Evolutionary conservation across 2,888 invertebrate species (phyloP).

Genomic region (Scaptomyza reducta): DNA sequence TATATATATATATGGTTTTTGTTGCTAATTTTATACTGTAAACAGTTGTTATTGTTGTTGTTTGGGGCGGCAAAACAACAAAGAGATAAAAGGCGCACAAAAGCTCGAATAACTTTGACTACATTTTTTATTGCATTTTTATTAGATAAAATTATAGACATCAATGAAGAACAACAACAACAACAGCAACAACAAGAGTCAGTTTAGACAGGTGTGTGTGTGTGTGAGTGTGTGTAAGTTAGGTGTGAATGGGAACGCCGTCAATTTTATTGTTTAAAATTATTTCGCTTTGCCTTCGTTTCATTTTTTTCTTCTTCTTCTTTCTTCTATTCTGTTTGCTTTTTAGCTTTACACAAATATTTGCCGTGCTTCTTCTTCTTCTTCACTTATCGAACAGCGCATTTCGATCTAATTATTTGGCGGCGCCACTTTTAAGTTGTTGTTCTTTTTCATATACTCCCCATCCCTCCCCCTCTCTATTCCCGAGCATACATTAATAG

Average conservation of each 20-base stretch:
- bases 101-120: constrained; percentile 44
- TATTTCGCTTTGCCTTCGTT: constrained; percentile 1
- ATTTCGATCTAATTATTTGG: constrained; percentile 60
- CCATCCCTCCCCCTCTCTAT: too few species aligned
- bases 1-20: constrained; percentile 31
- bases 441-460: too few species aligned
- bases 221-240: not conserved
- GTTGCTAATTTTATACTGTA: constrained; percentile 37
- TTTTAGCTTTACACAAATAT: constrained; percentile 33
- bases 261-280: constrained; percentile 56
- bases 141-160: constrained; percentile 73
- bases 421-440: constrained; percentile 54
- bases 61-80: constrained; percentile 65
- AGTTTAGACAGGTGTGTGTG: not conserved
- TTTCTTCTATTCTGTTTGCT: constrained; percentile 5
- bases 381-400: constrained; percentile 45
- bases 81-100: constrained; percentile 48
- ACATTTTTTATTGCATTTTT: constrained; percentile 67
- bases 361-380: constrained; percentile 31
- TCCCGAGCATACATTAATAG: constrained; percentile 5
- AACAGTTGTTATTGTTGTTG: constrained; percentile 27
- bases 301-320: too few species aligned
- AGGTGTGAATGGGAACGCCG: constrained; percentile 56
- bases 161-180: constrained; percentile 35
- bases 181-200: constrained; percentile 16